Conservation (phyloP, 2,888 invertebrate genomes). For the Aradus depressus region DNA sequence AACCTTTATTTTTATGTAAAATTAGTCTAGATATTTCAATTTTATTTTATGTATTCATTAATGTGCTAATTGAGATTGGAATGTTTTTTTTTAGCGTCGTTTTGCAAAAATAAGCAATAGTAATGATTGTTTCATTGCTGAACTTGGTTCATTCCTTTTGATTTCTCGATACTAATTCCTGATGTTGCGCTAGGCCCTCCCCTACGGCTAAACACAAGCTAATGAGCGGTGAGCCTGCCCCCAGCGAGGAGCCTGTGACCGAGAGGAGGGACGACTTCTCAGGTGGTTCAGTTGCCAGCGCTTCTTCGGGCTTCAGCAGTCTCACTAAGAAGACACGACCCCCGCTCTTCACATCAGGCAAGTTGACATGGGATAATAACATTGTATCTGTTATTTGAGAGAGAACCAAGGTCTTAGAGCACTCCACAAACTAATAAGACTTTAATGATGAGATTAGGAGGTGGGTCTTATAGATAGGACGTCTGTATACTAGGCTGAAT, state of each 20-base stretch:
- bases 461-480: no score
- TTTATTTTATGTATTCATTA: no score
- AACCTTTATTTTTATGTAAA: no score
- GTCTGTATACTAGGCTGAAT: no score
- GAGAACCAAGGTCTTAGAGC: no score
- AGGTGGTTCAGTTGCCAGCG: slow-evolving; percentile 53
- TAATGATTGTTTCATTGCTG: background rate
- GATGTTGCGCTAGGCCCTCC: slow-evolving; percentile 17
- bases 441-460: no score
- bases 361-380: no score
- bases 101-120: background rate
- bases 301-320: slow-evolving; percentile 77
- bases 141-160: background rate
- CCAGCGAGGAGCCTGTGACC: slow-evolving; percentile 35
- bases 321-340: slow-evolving; percentile 65
- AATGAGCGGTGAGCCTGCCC: slow-evolving; percentile 18
- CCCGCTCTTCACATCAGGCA: slow-evolving; percentile 40
- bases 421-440: no score
- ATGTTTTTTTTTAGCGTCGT: no score
- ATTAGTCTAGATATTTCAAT: no score
- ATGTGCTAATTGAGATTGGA: no score
- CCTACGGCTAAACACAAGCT: slow-evolving; percentile 22
- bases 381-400: no score
- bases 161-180: background rate
- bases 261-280: slow-evolving; percentile 39